Evolutionary conservation across 64 coral and sea anemone genomes (phyloP), one percentile per base, ranked within the genome.

Genomic region (Montipora sp.): DNA sequence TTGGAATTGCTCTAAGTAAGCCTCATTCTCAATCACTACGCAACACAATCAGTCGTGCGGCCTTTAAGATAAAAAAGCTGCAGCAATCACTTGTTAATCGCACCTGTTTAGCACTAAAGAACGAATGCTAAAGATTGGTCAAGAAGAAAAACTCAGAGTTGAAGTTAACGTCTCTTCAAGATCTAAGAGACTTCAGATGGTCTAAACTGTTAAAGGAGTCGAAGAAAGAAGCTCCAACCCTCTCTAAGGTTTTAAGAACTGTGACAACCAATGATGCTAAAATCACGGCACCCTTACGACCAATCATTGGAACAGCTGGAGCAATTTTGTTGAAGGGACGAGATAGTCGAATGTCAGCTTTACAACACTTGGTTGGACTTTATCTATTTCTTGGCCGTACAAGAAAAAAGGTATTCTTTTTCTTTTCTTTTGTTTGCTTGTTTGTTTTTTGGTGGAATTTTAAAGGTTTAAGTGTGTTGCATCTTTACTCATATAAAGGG

Each of bases 301-400:
- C 77, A 79, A 18, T 79, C 46, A 79, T 83, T 83, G 80, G 80
- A 13, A 18, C 80, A n/a, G 80, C 80, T 61, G 80, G 80, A 11
- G 27, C 53, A 36, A 83, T 83, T 16, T 51, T 83, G 12, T 43
- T 83, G 10, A 83, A 83, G 48, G 80, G 80, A 36, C 50, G 80
- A 83, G 66, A 83, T 57, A 83, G 15, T 36, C 50, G 80, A 83
- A 83, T 83, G 50, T 83, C 80, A 36, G 80, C 80, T 57, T 3
- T 83, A 27, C 80, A 83, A 43, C 80, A 83, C 51, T 22, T 83
- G 51, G 80, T 83, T 27, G n/a, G 80, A 16, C 80, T 83, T 16
- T 83, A 55, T 51, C 80, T 83, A 12, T 83, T 83, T 83, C 48
- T 61, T 27, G 51, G 80, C 63, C 80, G 80, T 16, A 61, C 53